Conservation (phyloP, 2,797 vertebrate genomes). For the Pantherophis vulpinus region DNA sequence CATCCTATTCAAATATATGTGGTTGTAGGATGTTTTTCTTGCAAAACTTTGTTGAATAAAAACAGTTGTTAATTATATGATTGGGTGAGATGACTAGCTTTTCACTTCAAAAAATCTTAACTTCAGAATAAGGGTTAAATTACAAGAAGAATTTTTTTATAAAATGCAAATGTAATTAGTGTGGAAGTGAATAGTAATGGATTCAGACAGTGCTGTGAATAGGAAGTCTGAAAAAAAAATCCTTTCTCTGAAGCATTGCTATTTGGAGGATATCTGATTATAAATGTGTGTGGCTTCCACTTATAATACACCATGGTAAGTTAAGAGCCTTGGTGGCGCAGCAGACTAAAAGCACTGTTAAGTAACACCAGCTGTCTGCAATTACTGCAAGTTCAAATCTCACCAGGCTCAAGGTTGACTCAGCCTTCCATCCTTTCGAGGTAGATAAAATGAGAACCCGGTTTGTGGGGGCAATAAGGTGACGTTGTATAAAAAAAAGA, state of each 20-base stretch:
- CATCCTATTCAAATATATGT: not conserved
- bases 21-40: not conserved
- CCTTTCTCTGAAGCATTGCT: not conserved
- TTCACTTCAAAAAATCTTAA: not conserved
- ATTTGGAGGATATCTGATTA: not conserved
- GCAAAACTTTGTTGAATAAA: not conserved
- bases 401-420: too few species aligned
- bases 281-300: not conserved
- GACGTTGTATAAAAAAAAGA: too few species aligned
- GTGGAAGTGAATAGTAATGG: not conserved
- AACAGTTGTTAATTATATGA: not conserved
- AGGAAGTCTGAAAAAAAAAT: not conserved
- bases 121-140: not conserved
- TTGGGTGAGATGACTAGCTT: not conserved
- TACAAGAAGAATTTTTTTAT: not conserved
- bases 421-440: too few species aligned
- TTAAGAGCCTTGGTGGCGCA: not conserved
- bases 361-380: too few species aligned
- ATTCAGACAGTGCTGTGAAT: not conserved
- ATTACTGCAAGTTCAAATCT: too few species aligned
- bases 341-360: too few species aligned
- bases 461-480: too few species aligned
- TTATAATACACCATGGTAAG: not conserved
- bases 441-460: too few species aligned
- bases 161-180: not conserved